Evolutionary conservation across 2,888 invertebrate species (phyloP).

Genomic region (Dryomyza anilis): DNA sequence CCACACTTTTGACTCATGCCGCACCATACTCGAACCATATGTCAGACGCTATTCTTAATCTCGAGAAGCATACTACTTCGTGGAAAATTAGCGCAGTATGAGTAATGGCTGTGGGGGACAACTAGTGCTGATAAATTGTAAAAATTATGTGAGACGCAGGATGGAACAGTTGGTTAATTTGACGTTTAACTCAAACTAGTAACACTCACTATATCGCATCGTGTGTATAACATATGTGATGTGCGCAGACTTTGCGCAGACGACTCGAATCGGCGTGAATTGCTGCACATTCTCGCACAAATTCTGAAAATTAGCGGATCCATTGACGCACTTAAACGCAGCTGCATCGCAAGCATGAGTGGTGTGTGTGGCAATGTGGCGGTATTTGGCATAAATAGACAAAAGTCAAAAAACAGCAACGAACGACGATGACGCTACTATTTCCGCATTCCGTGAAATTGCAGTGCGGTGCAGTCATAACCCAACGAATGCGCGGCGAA

Average conservation of each 20-base stretch:
- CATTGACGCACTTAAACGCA: background rate
- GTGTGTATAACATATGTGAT: too few species aligned
- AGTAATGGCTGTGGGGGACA: background rate
- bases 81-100: background rate
- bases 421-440: background rate
- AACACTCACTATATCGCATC: too few species aligned
- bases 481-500: background rate
- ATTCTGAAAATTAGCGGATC: background rate
- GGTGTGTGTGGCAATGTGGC: background rate
- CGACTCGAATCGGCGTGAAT: background rate
- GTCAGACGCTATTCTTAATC: too few species aligned
- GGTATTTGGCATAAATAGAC: conserved; percentile 16
- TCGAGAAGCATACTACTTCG: too few species aligned
- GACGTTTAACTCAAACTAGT: too few species aligned
- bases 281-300: background rate
- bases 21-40: too few species aligned
- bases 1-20: conserved; percentile 16
- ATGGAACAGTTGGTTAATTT: background rate
- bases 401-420: conserved; percentile 27
- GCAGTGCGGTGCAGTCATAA: too few species aligned
- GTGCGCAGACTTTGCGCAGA: background rate
- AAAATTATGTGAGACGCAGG: conserved; percentile 20
- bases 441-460: conserved; percentile 17
- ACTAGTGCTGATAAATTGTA: background rate
- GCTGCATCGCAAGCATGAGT: background rate